Percentiles rank a stretch among this genome's conserved stretches.
Conservation (phyloP, 2,888 invertebrate species). For the Mesorhabditis spiculigera region DNA sequence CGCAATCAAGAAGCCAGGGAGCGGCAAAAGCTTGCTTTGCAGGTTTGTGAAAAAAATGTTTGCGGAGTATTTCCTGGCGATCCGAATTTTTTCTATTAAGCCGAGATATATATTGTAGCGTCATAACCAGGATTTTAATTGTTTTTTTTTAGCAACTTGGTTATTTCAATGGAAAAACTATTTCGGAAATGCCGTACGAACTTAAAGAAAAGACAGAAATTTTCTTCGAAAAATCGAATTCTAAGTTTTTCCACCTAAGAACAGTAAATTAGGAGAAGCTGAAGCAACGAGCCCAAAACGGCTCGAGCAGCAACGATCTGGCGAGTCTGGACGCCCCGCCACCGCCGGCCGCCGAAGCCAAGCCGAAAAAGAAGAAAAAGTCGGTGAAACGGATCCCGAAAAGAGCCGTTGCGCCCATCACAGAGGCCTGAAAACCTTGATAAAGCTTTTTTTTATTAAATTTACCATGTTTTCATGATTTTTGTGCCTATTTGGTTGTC, state of each 20-base stretch:
- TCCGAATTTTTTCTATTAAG: no score
- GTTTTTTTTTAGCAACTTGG: no score
- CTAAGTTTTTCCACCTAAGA: no score
- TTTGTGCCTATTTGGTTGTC: no score
- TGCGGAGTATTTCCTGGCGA: no score
- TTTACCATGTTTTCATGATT: no score
- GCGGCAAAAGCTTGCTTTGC: slow-evolving; percentile 48
- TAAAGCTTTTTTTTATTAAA: no score
- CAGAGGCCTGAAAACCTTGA: not conserved
- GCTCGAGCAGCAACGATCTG: slow-evolving; percentile 24
- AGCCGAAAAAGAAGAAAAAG: not conserved
- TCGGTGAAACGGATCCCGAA: not conserved
- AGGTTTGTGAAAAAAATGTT: slow-evolving; percentile 19
- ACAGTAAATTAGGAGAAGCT: slow-evolving; percentile 36
- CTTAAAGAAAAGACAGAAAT: slow-evolving; percentile 3
- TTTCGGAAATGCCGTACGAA: not conserved
- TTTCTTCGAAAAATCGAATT: slow-evolving; percentile 4
- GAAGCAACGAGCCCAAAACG: slow-evolving; percentile 43
- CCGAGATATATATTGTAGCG: no score
- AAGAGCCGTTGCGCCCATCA: slow-evolving; percentile 1
- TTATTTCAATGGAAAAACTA: no score
- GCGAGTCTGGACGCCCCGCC: not conserved
- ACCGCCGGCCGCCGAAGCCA: not conserved
- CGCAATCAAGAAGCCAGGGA: slow-evolving; percentile 46
- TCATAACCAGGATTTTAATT: no score